These are phyloP conservation scores for Scaptomyza parva DNA, from an alignment of 2,888 invertebrate species.

Conservation along the genomic window DNA sequence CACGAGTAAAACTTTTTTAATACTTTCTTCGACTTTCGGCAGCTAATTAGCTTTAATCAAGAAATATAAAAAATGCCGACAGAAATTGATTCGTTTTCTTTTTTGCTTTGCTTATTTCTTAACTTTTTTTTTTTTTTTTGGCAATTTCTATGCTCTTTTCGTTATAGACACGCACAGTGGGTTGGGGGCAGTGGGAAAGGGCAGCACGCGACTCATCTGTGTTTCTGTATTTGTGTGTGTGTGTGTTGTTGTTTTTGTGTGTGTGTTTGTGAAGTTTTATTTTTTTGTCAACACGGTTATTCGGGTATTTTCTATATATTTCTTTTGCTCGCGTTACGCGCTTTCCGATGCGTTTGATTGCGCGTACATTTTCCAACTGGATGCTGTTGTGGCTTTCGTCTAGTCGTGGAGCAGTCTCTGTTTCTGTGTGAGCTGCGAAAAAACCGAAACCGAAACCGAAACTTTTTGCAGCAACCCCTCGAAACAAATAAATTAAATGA, in stretches of 20 bases:
- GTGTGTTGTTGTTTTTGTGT: not conserved
- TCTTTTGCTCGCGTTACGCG: conserved; percentile 54
- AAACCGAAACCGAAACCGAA: no score
- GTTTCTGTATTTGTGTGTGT: conserved; percentile 12
- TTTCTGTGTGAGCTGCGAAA: no score
- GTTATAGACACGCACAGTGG: conserved; percentile 64
- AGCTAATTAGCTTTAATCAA: conserved; percentile 44
- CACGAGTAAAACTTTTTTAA: conserved; percentile 21
- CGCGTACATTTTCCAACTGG: conserved; percentile 83
- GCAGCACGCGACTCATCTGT: conserved; percentile 64
- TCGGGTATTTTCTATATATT: conserved; percentile 21
- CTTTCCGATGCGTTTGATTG: conserved; percentile 74
- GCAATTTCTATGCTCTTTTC: conserved; percentile 48
- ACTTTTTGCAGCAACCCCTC: conserved; percentile 61
- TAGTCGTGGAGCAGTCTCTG: conserved; percentile 39
- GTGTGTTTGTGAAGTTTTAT: not conserved
- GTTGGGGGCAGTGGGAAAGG: conserved; percentile 43
- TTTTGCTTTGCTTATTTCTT: conserved; percentile 20
- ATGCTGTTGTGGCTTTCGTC: conserved; percentile 73
- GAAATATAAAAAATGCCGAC: conserved; percentile 22
- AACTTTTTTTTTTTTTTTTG: conserved; percentile 44
- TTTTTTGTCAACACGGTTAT: conserved; percentile 64
- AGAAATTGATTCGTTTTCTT: conserved; percentile 28
- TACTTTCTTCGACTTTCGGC: no score
- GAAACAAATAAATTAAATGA: conserved; percentile 19